Base-by-base conservation (phyloP, 2,888 invertebrate species). In the Sphinx pinastri region DNA sequence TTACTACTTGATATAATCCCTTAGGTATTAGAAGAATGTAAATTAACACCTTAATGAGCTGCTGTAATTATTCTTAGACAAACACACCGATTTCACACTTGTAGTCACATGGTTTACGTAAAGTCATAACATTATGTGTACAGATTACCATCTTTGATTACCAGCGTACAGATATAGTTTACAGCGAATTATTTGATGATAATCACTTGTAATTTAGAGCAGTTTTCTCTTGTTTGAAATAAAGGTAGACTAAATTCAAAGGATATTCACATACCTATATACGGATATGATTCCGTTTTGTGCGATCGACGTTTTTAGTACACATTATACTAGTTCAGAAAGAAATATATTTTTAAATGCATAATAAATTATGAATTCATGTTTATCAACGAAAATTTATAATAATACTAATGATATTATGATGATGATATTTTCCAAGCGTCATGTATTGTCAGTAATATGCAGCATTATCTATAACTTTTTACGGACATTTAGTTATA, bases 41-140 rank as follows among this genome's bases (percentile, higher is more conserved):
- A 68, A 68, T 68, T 54, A 68, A 68, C 45, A 14, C 68, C 68
- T 68, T 68, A 68, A 57, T 68, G 16, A 55, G 57, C 12, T n/a
- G 66, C 1, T 14, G 38, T 67, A 54, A 67, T 54, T 57, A 45
- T 68, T 68, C 19, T 57, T 49, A 47, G 19, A 67, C 45, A 68
- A 47, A 68, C 55, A 63, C 49, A 19, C 19, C 5, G 47, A 49
- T 49, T 49, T 63, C 49, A 49, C 47, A 63, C 13, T 49, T 49
- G 49, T 13, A 13, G 45, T 13, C 12, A 59, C n/a, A 63, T 63
- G 45, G 38, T 59, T n/a, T 11, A 59, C 45, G 59, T n/a, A 57
- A 19, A 38, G 59, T n/a, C 38, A 10, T 60, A 16, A 47, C 47
- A 63, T 47, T 63, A 38, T 63, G 14, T 63, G 19, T 16, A 45